These are phyloP conservation scores for Cottoperca gobio DNA, from an alignment of 2,797 vertebrate species.

Conservation along the genomic window DNA sequence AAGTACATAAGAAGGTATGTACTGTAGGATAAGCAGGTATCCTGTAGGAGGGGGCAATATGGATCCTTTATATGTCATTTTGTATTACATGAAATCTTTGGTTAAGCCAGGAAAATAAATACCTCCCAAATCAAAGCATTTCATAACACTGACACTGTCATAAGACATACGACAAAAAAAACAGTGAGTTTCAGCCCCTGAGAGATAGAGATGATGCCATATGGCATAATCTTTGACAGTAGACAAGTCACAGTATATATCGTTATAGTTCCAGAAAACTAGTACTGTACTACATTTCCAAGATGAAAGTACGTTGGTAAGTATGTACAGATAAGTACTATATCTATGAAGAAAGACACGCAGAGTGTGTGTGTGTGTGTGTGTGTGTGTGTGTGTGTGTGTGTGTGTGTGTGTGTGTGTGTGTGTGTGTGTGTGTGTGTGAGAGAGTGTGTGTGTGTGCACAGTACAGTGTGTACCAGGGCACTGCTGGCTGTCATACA, in stretches of 20 bases:
- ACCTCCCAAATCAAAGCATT: too few species aligned
- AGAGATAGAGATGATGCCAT: background rate
- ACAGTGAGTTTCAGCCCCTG: background rate
- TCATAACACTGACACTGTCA: too few species aligned
- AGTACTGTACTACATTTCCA: background rate
- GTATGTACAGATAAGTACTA: background rate
- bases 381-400: conserved; percentile 4
- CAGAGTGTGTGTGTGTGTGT: background rate
- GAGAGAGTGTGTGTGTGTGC: background rate
- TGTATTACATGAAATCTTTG: too few species aligned
- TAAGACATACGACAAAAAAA: too few species aligned
- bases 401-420: background rate
- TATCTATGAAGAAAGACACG: background rate
- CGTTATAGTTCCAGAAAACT: background rate
- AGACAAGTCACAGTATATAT: background rate
- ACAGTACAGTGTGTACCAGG: background rate
- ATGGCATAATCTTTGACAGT: background rate
- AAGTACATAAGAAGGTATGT: background rate
- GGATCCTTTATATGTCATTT: too few species aligned
- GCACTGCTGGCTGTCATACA: conserved; percentile 46
- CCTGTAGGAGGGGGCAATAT: background rate
- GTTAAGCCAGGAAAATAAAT: too few species aligned
- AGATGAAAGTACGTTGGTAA: background rate
- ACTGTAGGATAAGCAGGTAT: background rate
- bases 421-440: conserved; percentile 15